A percentile compares a stretch with the other conserved stretches of the same genome.
Evolutionary conservation across 2,113 vertebrate species (phyloP).

Genomic region (Perca flavescens): DNA sequence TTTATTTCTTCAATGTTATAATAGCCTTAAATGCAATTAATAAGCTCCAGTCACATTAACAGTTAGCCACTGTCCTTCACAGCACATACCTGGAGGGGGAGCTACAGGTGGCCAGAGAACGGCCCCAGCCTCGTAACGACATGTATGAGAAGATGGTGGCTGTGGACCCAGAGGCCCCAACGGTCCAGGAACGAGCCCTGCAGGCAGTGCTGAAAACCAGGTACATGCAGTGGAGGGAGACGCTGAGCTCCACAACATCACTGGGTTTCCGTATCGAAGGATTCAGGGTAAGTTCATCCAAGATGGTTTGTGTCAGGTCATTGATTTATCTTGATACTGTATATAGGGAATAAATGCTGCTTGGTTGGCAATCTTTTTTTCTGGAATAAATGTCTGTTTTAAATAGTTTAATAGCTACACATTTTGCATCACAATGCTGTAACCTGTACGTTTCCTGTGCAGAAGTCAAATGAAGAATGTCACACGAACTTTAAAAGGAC

Average conservation of each 20-base stretch:
- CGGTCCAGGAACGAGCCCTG: slow-evolving; percentile 83
- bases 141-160: slow-evolving; percentile 93
- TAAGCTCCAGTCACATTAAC: not conserved
- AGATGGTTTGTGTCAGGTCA: not conserved
- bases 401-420: not conserved
- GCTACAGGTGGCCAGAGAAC: slow-evolving; percentile 83
- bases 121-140: slow-evolving; percentile 86
- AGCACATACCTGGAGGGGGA: slow-evolving; percentile 91
- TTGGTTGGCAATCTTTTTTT: not conserved
- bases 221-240: slow-evolving; percentile 93
- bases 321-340: not conserved
- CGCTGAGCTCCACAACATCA: slow-evolving; percentile 88
- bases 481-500: slow-evolving; percentile 92
- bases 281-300: slow-evolving; percentile 81
- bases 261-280: slow-evolving; percentile 92
- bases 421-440: not conserved
- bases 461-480: slow-evolving; percentile 88
- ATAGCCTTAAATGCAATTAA: not conserved
- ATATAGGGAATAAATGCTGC: not conserved
- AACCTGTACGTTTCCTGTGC: slow-evolving; percentile 13
- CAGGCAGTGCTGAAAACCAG: slow-evolving; percentile 87
- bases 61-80: slow-evolving; percentile 1
- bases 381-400: not conserved
- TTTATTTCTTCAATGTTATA: not conserved
- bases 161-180: slow-evolving; percentile 87